phyloP scores from a whole-genome alignment of 2,113 vertebrate genomes.

The Jaculus jaculus region DNA sequence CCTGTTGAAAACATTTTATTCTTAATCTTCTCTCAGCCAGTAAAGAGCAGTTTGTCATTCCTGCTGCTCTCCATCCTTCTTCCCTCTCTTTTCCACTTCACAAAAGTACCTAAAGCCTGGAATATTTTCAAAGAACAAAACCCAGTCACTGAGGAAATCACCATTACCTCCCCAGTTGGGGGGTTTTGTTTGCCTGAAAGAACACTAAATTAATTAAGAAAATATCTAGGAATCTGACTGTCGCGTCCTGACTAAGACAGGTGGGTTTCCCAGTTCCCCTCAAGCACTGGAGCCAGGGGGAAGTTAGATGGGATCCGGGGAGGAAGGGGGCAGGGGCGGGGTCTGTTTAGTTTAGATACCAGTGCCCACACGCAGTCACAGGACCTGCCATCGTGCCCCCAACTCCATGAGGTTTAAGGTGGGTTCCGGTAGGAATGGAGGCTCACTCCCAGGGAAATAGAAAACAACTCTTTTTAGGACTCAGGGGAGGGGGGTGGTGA shows the following conservation, averaged over 20 bases:
- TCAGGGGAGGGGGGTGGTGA: no score
- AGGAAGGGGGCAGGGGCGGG: no score
- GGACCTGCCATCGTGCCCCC: no score
- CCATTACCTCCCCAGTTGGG: accelerated
- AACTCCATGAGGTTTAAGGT: no score
- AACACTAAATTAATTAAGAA: background rate
- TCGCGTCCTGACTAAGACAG: background rate
- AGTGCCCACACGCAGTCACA: no score
- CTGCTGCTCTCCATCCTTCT: background rate
- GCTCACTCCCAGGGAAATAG: no score
- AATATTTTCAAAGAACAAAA: background rate
- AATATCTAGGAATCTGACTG: background rate
- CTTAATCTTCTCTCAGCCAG: background rate
- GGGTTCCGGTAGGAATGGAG: no score
- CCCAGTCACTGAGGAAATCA: no score
- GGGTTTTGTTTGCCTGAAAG: background rate
- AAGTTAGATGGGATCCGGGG: background rate
- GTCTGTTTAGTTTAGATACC: background rate
- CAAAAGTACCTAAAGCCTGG: background rate
- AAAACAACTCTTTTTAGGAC: no score
- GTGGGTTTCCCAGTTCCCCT: background rate
- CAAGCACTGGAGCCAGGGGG: background rate
- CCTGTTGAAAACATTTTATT: background rate
- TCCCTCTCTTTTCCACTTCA: background rate
- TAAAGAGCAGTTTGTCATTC: background rate